Percentiles rank a stretch among this genome's conserved stretches.
Conservation (phyloP, 2,797 vertebrate species). For the Limnodromus scolopaceus region DNA sequence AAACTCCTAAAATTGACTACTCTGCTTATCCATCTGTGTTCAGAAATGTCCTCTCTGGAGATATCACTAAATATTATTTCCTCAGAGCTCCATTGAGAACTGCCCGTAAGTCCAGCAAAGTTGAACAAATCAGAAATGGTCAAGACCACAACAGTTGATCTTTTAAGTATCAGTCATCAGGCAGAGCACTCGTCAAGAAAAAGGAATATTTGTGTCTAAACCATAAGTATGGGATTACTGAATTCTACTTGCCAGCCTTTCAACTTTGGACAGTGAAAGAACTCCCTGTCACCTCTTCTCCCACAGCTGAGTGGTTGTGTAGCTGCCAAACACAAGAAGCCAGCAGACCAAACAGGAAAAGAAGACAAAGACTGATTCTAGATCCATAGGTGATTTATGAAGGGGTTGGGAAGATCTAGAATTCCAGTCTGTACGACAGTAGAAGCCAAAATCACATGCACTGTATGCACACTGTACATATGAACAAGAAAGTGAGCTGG, state of each 20-base stretch:
- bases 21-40: neutral
- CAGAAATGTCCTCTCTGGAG: neutral
- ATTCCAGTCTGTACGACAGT: neutral
- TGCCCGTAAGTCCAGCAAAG: neutral
- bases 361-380: neutral
- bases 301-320: neutral
- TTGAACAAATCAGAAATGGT: neutral
- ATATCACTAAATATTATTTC: neutral
- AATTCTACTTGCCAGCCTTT: neutral
- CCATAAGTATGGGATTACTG: neutral
- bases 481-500: neutral
- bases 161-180: neutral
- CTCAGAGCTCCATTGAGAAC: neutral
- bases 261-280: neutral
- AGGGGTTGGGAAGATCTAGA: neutral
- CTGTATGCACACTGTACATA: neutral
- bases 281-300: neutral
- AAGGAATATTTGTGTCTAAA: neutral
- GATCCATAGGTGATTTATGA: neutral
- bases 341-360: neutral
- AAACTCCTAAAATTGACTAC: neutral
- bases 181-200: neutral
- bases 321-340: neutral
- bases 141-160: neutral
- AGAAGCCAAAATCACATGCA: neutral